Evolutionary conservation across 2,797 vertebrate species (phyloP).

Genomic region (Paratrypauchen microcephalus): DNA sequence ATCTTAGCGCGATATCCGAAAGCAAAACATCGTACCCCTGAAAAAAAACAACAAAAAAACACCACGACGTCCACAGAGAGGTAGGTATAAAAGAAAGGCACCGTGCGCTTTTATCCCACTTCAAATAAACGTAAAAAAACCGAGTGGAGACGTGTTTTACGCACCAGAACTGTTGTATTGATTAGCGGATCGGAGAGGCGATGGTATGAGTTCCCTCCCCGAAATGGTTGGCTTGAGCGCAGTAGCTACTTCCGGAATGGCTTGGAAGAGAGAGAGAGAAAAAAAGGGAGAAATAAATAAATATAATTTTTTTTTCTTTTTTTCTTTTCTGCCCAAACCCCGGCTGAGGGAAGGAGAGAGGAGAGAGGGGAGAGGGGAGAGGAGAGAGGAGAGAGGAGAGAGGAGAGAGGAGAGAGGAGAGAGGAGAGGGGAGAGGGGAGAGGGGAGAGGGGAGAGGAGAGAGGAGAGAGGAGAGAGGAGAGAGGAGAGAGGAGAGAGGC

Average conservation of each 20-base stretch:
- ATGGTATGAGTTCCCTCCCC: constrained; percentile 62
- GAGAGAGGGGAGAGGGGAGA: no score
- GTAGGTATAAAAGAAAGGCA: constrained; percentile 36
- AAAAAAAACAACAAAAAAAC: constrained; percentile 18
- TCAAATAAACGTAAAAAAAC: no score
- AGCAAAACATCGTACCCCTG: constrained; percentile 12
- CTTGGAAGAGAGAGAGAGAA: constrained; percentile 5
- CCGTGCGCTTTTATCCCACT: constrained; percentile 31
- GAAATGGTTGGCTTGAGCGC: constrained; percentile 75
- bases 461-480: not conserved
- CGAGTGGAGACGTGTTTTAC: constrained; percentile 34
- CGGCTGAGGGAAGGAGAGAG: not conserved
- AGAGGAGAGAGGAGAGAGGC: constrained; percentile 1
- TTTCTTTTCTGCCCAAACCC: not conserved
- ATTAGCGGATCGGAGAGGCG: constrained; percentile 50
- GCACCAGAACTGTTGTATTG: constrained; percentile 49
- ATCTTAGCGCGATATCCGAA: constrained; percentile 63
- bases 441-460: not conserved
- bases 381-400: no score
- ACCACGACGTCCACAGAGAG: constrained; percentile 24
- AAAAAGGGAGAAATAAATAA: constrained; percentile 9
- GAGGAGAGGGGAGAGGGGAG: no score
- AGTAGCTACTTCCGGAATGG: constrained; percentile 79
- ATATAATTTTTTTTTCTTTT: no score
- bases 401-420: no score